Conservation (phyloP, 2,113 vertebrate genomes). For the Nesoenas mayeri region DNA sequence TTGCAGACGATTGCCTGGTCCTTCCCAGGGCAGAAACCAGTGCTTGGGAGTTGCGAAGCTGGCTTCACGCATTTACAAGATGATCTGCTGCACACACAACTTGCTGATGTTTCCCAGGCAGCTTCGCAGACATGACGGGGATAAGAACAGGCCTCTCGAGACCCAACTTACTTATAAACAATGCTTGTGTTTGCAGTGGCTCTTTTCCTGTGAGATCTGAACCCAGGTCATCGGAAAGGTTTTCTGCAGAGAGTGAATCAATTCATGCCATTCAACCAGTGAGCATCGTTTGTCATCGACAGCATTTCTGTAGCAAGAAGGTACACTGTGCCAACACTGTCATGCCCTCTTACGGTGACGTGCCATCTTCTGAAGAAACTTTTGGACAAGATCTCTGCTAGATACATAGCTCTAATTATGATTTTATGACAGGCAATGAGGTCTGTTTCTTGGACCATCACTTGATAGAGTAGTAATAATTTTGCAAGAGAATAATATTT, state of each 20-base stretch:
- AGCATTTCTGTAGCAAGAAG: neutral
- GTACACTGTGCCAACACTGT: accelerated
- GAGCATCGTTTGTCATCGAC: neutral
- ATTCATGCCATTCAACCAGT: neutral
- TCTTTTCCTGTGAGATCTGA: neutral
- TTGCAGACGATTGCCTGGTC: accelerated
- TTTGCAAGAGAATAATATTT: neutral
- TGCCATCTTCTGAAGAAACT: neutral
- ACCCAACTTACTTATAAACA: neutral
- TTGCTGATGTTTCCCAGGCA: conserved; percentile 17
- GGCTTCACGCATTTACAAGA: neutral
- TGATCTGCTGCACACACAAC: neutral
- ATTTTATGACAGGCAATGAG: neutral
- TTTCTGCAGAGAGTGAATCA: neutral
- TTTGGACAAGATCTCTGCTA: neutral
- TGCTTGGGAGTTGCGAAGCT: neutral
- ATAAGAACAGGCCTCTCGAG: neutral
- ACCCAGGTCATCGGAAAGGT: neutral
- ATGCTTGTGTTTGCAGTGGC: accelerated
- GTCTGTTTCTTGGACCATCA: neutral
- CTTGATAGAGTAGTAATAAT: neutral
- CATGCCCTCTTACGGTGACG: accelerated
- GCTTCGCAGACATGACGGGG: accelerated
- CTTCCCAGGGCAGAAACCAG: neutral
- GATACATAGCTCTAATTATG: neutral